Evolutionary conservation across 2,888 invertebrate species (phyloP).

Genomic region (Lumbricus terrestris): DNA sequence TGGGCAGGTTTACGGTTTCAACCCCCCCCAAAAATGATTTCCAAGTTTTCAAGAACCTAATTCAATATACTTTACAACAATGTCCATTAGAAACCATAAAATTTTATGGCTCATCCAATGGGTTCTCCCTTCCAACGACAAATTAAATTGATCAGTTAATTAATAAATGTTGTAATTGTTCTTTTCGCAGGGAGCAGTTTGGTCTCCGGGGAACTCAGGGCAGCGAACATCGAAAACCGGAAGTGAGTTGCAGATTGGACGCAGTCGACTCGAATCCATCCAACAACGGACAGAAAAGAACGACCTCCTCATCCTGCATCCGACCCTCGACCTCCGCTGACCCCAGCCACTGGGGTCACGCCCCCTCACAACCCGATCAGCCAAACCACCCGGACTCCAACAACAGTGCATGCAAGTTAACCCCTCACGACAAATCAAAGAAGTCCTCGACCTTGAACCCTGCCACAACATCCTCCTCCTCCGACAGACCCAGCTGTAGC

Average conservation of each 20-base stretch:
- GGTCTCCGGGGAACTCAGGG: neutral
- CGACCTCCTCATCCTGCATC: neutral
- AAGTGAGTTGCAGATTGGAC: neutral
- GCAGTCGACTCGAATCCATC: neutral
- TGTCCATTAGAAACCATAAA: too few species aligned
- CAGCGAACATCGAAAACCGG: neutral
- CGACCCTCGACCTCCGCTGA: neutral
- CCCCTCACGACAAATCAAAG: slow-evolving; percentile 8
- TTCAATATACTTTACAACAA: too few species aligned
- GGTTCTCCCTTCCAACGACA: too few species aligned
- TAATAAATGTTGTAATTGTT: neutral
- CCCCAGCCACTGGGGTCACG: neutral
- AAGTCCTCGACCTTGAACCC: slow-evolving; percentile 20
- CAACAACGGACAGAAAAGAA: neutral
- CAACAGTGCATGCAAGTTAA: neutral
- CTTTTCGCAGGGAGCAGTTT: neutral
- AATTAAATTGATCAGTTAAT: neutral
- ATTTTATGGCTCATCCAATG: too few species aligned
- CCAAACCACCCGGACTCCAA: neutral
- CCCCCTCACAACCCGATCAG: neutral
- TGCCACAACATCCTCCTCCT: neutral
- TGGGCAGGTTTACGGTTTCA: too few species aligned
- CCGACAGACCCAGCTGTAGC: neutral
- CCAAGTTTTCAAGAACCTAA: too few species aligned
- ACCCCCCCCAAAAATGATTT: too few species aligned